Conservation (phyloP, 1,140 invertebrate species). For the Drosophila nasuta region DNA sequence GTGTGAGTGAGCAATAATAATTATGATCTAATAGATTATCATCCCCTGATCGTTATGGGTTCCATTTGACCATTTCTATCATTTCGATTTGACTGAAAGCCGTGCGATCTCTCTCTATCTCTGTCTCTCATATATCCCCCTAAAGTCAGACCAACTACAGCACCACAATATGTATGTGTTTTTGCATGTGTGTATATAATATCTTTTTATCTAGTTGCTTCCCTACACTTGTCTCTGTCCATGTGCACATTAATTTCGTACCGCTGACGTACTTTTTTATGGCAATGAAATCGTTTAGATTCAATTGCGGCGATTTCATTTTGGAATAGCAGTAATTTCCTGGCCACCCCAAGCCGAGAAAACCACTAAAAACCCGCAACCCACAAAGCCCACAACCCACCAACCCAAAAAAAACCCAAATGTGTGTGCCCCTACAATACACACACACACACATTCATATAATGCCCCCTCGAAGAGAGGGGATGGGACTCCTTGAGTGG, state of each 20-base stretch:
- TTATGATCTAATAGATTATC: conserved; percentile 5
- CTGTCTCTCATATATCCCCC: neutral
- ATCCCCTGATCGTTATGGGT: conserved; percentile 13
- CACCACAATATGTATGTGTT: conserved; percentile 4
- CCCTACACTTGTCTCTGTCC: conserved; percentile 4
- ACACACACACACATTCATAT: conserved; percentile 15
- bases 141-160: neutral
- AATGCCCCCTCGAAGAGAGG: neutral
- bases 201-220: conserved; percentile 1
- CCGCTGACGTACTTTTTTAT: conserved; percentile 63
- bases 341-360: conserved; percentile 59
- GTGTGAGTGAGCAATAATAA: conserved; percentile 29
- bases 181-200: neutral
- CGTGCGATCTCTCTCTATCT: conserved; percentile 2
- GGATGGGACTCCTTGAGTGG: conserved; percentile 1
- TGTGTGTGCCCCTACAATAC: conserved; percentile 15
- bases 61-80: conserved; percentile 10
- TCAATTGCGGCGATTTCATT: conserved; percentile 81
- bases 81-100: conserved; percentile 56
- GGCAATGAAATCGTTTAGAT: conserved; percentile 82
- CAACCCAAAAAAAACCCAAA: conserved; percentile 35
- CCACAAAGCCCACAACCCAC: conserved; percentile 22
- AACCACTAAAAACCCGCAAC: conserved; percentile 32
- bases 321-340: conserved; percentile 81
- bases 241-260: conserved; percentile 37